Evolutionary conservation across 2,888 invertebrate genomes (phyloP), one percentile per base, ranked within the genome.

Genomic region (Fabriciana adippe): DNA sequence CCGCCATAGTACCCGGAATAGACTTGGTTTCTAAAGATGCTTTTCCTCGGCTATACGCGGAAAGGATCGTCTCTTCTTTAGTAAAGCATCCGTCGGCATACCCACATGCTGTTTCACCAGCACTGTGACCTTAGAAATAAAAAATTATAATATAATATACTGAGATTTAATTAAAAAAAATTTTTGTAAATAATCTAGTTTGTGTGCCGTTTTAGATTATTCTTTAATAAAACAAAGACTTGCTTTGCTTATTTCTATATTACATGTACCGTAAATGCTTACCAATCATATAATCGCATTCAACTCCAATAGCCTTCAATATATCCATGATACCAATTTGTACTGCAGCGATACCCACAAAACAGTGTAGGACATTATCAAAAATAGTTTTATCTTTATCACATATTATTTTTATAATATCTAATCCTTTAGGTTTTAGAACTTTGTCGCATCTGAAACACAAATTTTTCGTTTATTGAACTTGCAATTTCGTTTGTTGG

Each of bases 1-100:
- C 97, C 18, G 97, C 97, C 98, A 98, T 98, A 13, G 95, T 95
- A 31, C 97, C 97, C n/a, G 82, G 85, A 18, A 95, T 93, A 59
- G 95, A 88, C 11, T 93, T 88, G 0, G 94, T 93, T 70, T 96
- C 94, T 5, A 94, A 75, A 35, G 95, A 95, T 0, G 95, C 95
- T 70, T 93, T 92, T 5, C 97, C 97, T 73, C 97, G 93, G 78
- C 95, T 95, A 82, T 97, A 97, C 0, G 97, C 95, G 2, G 95
- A 93, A 15, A 97, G 85, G 53, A 98, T 95, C 87, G 96, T 95
- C 85, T 98, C 96, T 79, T 97, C 96, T 1, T 95, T 94, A 0
- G 97, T 96, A 66, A 98, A 93, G 57, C 96, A 96, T 1, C 96
- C 80, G 35, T 89, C 88, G 2, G 83, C 84, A 68, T 88, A 88